phyloP scores from a whole-genome alignment of 2,888 invertebrate genomes.

The Chloroclysta siterata region DNA sequence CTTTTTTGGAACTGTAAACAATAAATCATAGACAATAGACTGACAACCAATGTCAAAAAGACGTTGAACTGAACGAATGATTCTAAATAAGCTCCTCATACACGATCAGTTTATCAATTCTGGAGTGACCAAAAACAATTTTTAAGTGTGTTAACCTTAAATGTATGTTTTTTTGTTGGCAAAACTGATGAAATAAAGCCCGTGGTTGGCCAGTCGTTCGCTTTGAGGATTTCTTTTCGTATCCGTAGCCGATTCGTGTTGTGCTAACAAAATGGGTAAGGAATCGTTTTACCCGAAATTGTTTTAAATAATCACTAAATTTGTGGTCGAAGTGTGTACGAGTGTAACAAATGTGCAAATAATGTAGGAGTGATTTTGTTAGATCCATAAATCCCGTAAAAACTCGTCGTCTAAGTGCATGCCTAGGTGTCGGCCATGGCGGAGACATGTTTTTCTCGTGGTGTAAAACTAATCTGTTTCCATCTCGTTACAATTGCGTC shows the following conservation, averaged over 20 bases:
- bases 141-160: slow-evolving; percentile 49
- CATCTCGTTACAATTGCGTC: slow-evolving; percentile 62
- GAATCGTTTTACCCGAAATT: slow-evolving; percentile 72
- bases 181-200: slow-evolving; percentile 61
- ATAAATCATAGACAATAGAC: slow-evolving; percentile 5
- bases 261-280: slow-evolving; percentile 85
- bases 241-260: slow-evolving; percentile 85
- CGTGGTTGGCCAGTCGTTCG: slow-evolving; percentile 64
- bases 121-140: neutral
- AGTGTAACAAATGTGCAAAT: slow-evolving; percentile 57
- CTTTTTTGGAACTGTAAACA: neutral
- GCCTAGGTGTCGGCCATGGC: slow-evolving; percentile 83
- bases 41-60: slow-evolving; percentile 18
- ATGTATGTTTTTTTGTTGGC: slow-evolving; percentile 61
- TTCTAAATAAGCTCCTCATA: neutral
- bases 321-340: slow-evolving; percentile 55
- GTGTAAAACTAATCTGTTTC: slow-evolving; percentile 77
- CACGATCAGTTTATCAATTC: slow-evolving; percentile 16
- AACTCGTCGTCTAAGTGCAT: slow-evolving; percentile 52
- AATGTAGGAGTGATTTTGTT: slow-evolving; percentile 61
- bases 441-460: slow-evolving; percentile 86
- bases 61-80: slow-evolving; percentile 32
- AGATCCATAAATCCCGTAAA: slow-evolving; percentile 41
- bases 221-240: slow-evolving; percentile 79
- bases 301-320: slow-evolving; percentile 60